Base-by-base conservation (phyloP, 2,797 vertebrate species). In the Xerus rutilus region DNA sequence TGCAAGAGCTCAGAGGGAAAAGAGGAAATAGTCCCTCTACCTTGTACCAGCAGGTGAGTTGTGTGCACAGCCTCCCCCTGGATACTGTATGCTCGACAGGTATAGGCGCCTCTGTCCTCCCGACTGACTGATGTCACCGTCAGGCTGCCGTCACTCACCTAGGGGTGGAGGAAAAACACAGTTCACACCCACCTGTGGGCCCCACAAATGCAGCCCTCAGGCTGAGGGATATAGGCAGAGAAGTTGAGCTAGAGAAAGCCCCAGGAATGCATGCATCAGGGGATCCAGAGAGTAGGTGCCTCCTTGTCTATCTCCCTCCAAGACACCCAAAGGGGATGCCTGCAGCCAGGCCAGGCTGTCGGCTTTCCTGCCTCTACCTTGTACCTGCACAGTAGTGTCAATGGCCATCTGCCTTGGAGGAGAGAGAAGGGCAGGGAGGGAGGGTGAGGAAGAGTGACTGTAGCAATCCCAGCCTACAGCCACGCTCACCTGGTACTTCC, bases 1-100 rank as follows among this genome's bases (percentile, higher is more conserved):
- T 65, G 21, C 0, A 14, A 25, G 39, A 43, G 67, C 25, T 30
- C 43, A 3, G 1, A 5, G 17, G 30, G 11, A 45, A 1, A 59
- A 49, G 45, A 72, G 35, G 2, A 13, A 32, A 32, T 2, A 20
- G 25, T 4, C 76, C 47, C 1, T 7, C 92, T 98, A 99, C 99
- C 99, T 99, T 99, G 99, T 76, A 99, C 99, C 30, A 99, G 99
- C 98, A 99, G 98, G 92, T 99, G 99, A 35, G 99, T 99, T 35
- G 99, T 99, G 97, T 99, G 99, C 91, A 99, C 98, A 17, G 99
- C 99, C 98, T 99, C 99, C 83, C 99, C 99, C 98, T 99, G 99
- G 98, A 99, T 99, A 96, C 99, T 99, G 98, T 99, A 99, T 5
- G 99, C 99, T 39, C 99, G 99, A 98, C 99, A 99, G 47, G 99